Conservation (phyloP, 2,113 vertebrate species). For the Miniopterus natalensis region DNA sequence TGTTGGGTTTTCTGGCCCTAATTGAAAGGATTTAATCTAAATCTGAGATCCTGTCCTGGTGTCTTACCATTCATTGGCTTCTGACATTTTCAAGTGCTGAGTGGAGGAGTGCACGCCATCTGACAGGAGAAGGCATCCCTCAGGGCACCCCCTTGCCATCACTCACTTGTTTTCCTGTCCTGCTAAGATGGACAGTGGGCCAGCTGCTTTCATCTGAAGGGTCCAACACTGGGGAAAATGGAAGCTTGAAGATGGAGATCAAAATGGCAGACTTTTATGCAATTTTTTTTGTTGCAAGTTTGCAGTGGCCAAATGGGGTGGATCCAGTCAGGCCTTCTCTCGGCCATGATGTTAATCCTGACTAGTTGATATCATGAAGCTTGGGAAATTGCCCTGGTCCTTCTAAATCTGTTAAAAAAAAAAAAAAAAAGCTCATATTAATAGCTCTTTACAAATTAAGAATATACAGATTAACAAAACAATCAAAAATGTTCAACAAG, state of each 20-base stretch:
- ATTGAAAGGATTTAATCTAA: rapidly evolving
- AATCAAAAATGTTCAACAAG: too few species aligned
- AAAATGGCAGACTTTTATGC: rapidly evolving
- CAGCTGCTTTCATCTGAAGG: background rate
- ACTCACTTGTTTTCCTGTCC: background rate
- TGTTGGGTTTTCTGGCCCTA: background rate
- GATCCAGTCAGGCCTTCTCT: rapidly evolving
- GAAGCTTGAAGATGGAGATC: background rate
- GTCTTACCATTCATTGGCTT: rapidly evolving
- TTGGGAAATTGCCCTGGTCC: background rate
- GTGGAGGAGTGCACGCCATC: background rate
- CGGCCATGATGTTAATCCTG: background rate
- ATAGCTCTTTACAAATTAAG: background rate
- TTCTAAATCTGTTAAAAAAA: background rate
- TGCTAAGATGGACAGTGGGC: background rate
- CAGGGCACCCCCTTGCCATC: background rate
- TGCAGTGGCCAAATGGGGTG: background rate
- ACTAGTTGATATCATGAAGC: background rate
- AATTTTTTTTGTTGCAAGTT: background rate
- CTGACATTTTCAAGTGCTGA: background rate
- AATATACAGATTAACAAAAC: rapidly evolving
- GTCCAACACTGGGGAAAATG: rapidly evolving
- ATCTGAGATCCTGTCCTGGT: background rate
- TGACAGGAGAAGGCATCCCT: background rate
- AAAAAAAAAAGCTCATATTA: too few species aligned